Conservation (phyloP, 2,113 vertebrate species). For the Anseranas semipalmata region DNA sequence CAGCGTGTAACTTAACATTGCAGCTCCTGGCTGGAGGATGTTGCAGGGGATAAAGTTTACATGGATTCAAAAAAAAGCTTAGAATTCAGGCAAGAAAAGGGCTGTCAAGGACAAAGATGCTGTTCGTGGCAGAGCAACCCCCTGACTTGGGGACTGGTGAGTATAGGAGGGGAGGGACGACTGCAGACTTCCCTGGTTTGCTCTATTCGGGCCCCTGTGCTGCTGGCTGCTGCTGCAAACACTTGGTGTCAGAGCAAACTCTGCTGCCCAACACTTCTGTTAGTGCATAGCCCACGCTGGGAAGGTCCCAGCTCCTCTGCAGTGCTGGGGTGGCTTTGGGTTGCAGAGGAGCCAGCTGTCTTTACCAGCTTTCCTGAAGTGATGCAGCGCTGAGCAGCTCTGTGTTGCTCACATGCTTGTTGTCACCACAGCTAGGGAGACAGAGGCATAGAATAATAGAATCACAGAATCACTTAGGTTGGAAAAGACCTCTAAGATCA, state of each 20-base stretch:
- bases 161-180: neutral
- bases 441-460: neutral
- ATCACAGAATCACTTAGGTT: no score
- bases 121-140: neutral
- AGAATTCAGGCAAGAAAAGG: neutral
- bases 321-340: neutral
- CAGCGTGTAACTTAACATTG: neutral
- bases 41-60: neutral
- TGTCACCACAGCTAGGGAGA: neutral
- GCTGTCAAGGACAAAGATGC: neutral
- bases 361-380: neutral
- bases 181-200: neutral
- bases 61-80: neutral
- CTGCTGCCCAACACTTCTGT: neutral
- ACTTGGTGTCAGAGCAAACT: neutral
- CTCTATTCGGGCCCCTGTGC: neutral
- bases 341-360: neutral
- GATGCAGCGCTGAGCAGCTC: neutral
- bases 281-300: accelerated
- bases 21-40: neutral
- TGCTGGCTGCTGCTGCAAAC: neutral
- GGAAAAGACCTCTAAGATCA: no score
- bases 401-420: neutral
- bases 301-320: neutral
- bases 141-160: neutral